Base-by-base conservation (phyloP, 2,113 vertebrate species). In the Dolichallabes microphthalmus region DNA sequence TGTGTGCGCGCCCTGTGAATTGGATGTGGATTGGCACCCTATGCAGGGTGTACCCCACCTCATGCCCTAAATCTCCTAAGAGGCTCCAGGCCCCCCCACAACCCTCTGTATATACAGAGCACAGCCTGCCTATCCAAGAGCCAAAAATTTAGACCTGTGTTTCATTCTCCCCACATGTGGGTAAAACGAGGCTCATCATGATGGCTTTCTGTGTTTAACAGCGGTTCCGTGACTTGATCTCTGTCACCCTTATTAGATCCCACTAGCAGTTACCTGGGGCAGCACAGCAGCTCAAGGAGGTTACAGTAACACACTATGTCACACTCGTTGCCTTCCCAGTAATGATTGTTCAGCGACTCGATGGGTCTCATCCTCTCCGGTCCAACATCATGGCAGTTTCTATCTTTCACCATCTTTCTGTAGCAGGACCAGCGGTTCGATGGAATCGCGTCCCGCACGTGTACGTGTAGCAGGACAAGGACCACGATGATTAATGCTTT, bases 251-350 rank as follows among this genome's bases (percentile, higher is more conserved):
- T 60, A 17, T 35, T 60, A 17, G 27, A 13, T 19, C 27, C 77
- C 88, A 53, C 53, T 35, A 35, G 2, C 32, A 35, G 32, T 96
- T 96, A 96, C 96, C 94, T 96, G 74, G 96, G 95, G 81, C 96
- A 97, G 90, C 96, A 97, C 86, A 97, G 92, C 86, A 97, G 1
- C 87, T 96, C 95, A 0, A 90, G 93, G 88, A 91, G 86, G 88
- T 92, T 95, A 92, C 96, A 97, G 91, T 95, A 96, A 77, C 96
- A 97, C 89, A 95, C 92, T 82, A 94, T 90, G 60, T 96, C 91
- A 4, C 96, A 96, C 61, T 88, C 91, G 12, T 92, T 90, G 12
- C 93, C 94, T 60, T 94, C 92, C 95, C 94, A 96, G 71, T 95
- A 96, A 82, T 95, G 95, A 86, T 94, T 90, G 12, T 86, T 93